Conservation (phyloP, 2,888 invertebrate species). For the Lycia hirtaria region DNA sequence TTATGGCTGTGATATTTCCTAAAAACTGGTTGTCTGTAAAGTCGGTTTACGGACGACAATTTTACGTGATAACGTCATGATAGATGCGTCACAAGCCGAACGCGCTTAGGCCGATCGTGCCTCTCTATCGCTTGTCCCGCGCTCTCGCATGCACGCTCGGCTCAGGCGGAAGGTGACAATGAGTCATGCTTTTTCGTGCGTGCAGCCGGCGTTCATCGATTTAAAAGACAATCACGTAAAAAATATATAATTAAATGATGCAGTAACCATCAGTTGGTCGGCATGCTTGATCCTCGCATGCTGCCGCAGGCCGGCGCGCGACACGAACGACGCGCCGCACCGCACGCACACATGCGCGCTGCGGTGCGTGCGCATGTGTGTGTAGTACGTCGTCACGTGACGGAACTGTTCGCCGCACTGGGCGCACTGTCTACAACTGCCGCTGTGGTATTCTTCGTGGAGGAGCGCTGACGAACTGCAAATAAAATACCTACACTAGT, state of each 20-base stretch:
- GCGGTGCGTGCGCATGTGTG: constrained; percentile 73
- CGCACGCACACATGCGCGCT: constrained; percentile 66
- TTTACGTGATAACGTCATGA: too few relatives aligned
- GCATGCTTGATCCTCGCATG: constrained; percentile 67
- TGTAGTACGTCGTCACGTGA: constrained; percentile 74
- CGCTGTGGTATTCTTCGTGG: constrained; percentile 74
- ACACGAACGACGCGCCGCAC: constrained; percentile 76
- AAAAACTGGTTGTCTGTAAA: too few relatives aligned
- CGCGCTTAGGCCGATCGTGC: too few relatives aligned
- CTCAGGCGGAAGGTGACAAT: too few relatives aligned
- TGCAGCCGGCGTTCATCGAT: too few relatives aligned
- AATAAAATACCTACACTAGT: constrained; percentile 20
- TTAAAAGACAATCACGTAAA: too few relatives aligned
- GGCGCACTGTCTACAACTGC: constrained; percentile 62
- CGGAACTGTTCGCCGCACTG: constrained; percentile 74
- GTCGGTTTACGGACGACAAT: too few relatives aligned
- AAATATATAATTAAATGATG: background rate
- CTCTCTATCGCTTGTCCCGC: too few relatives aligned
- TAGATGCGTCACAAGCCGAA: too few relatives aligned
- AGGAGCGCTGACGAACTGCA: constrained; percentile 67
- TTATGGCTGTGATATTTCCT: too few relatives aligned
- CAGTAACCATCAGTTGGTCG: constrained; percentile 23
- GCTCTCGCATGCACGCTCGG: too few relatives aligned
- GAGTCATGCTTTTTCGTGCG: too few relatives aligned
- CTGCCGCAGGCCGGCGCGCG: constrained; percentile 61